Evolutionary conservation across 2,797 vertebrate species (phyloP).

Genomic region (Urocyon cinereoargenteus): DNA sequence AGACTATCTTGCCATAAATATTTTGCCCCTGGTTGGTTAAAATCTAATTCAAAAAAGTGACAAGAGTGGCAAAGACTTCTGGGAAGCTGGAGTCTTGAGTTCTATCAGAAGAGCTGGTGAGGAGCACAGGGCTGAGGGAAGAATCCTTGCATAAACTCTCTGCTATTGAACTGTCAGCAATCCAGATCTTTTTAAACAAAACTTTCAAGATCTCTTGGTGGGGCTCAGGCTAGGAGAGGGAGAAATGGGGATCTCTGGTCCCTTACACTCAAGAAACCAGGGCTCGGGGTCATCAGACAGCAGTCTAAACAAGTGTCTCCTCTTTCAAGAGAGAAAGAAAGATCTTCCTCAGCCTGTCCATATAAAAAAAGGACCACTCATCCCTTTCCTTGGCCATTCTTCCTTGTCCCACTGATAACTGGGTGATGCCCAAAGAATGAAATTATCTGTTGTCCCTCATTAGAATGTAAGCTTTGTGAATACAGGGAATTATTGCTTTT

Average conservation of each 20-base stretch:
- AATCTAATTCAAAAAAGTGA: slow-evolving; percentile 46
- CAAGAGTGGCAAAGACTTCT: background rate
- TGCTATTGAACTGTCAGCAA: background rate
- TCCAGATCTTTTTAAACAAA: background rate
- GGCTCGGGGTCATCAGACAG: background rate
- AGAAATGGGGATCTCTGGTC: background rate
- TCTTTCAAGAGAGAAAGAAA: background rate
- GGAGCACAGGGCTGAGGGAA: background rate
- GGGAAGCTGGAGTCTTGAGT: background rate
- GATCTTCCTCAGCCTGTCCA: background rate
- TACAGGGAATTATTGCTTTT: too few relatives aligned
- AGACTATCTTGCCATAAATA: slow-evolving; percentile 61
- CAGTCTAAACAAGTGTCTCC: accelerated
- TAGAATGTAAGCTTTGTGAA: background rate
- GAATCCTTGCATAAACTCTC: background rate
- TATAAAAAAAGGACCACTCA: accelerated
- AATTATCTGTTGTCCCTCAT: background rate
- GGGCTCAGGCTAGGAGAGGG: background rate
- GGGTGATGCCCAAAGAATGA: too few relatives aligned
- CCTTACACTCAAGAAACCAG: background rate
- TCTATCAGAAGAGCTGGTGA: background rate
- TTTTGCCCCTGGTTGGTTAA: slow-evolving; percentile 41
- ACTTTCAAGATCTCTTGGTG: background rate
- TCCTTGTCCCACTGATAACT: background rate
- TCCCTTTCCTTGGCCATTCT: background rate